These are phyloP conservation scores for Acipenser oxyrinchus DNA, from an alignment of 2,797 vertebrate species.

Conservation along the genomic window DNA sequence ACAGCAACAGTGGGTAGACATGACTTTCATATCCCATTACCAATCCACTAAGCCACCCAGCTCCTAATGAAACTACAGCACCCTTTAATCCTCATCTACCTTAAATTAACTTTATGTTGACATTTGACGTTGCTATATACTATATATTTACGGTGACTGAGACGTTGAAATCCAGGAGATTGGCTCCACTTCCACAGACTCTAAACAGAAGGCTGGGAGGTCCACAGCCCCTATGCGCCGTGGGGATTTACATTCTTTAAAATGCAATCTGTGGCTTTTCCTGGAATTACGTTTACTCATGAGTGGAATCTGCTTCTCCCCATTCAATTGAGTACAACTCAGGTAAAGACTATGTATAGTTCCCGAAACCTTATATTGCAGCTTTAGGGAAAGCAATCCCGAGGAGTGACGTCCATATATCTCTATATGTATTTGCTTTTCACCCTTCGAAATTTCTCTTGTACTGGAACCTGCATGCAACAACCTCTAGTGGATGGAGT, in stretches of 20 bases:
- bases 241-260: not conserved
- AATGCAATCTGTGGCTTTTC: conserved; percentile 19
- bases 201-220: not conserved
- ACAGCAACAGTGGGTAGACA: not conserved
- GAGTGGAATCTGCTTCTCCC: too few relatives aligned
- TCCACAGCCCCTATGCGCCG: conserved; percentile 17
- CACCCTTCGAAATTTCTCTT: too few relatives aligned
- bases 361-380: too few relatives aligned
- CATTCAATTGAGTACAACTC: too few relatives aligned
- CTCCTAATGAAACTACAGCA: conserved; percentile 5
- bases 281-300: conserved; percentile 24
- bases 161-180: conserved; percentile 1
- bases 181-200: conserved; percentile 12
- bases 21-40: not conserved
- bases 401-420: too few relatives aligned
- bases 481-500: too few relatives aligned
- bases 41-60: conserved; percentile 4
- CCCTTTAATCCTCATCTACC: not conserved
- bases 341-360: too few relatives aligned
- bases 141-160: not conserved
- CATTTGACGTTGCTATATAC: conserved; percentile 7
- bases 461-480: too few relatives aligned
- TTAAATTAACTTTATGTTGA: conserved; percentile 13
- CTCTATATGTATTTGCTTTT: too few relatives aligned
- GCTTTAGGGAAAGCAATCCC: too few relatives aligned